Percentiles rank a stretch among this genome's conserved stretches.
These are phyloP conservation scores for Schizotus pectinicornis DNA, from an alignment of 2,888 invertebrate species.

Conservation along the genomic window DNA sequence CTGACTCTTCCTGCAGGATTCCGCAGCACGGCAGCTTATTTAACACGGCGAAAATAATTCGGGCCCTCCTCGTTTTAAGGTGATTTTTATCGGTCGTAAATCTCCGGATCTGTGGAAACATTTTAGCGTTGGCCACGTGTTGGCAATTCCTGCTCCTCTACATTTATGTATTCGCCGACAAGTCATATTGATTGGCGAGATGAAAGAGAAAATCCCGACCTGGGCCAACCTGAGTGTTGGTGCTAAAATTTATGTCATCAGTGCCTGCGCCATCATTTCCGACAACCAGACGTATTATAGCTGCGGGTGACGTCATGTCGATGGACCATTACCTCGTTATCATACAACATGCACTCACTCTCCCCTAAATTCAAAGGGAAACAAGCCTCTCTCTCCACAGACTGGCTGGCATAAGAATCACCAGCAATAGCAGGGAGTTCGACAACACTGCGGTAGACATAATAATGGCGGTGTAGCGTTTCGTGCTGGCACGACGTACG, in stretches of 20 bases:
- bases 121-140: constrained; percentile 3
- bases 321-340: constrained; percentile 25
- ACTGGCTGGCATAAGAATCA: constrained; percentile 1
- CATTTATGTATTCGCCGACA: neutral
- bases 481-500: neutral
- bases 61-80: too few species aligned
- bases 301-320: constrained; percentile 31
- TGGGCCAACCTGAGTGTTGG: constrained; percentile 16
- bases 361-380: neutral
- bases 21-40: too few species aligned
- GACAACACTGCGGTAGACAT: constrained; percentile 18
- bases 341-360: constrained; percentile 1
- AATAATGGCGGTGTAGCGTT: constrained; percentile 27
- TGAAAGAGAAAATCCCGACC: constrained; percentile 26
- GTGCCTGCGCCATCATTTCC: constrained; percentile 35
- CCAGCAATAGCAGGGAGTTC: neutral
- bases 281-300: constrained; percentile 12
- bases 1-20: too few species aligned
- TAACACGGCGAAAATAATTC: too few species aligned
- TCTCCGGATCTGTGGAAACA: too few species aligned
- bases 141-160: constrained; percentile 2
- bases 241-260: constrained; percentile 35
- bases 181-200: constrained; percentile 13
- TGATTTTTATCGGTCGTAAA: too few species aligned
- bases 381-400: constrained; percentile 1